Conservation (phyloP, 64 coral and sea anemone species). For the Montipora efflorescens region DNA sequence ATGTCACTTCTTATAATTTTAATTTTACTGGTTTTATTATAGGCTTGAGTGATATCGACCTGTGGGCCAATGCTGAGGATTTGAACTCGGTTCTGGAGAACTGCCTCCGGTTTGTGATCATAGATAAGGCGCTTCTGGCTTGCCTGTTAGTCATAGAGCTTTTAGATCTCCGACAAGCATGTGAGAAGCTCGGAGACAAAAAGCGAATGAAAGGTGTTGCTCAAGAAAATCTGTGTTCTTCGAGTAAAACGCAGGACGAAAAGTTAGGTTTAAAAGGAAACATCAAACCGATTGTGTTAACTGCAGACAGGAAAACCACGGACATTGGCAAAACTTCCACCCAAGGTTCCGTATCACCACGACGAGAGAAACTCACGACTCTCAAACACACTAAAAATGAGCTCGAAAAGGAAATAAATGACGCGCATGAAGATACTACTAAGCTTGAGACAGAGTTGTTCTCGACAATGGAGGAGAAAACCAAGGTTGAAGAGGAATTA, state of each 20-base stretch:
- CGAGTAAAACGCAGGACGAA: not conserved
- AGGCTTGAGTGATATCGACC: constrained; percentile 63
- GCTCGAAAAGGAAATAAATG: constrained; percentile 76
- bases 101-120: constrained; percentile 90
- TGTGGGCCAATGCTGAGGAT: constrained; percentile 77
- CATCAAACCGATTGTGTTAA: not conserved
- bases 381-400: constrained; percentile 51
- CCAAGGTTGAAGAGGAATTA: constrained; percentile 86
- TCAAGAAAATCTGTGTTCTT: not conserved
- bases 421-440: constrained; percentile 82
- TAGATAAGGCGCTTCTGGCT: constrained; percentile 89
- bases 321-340: not conserved
- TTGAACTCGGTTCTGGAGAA: constrained; percentile 77
- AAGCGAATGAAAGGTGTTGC: not conserved
- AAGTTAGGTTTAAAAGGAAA: constrained; percentile 3
- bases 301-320: not conserved
- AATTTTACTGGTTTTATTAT: not conserved
- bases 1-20: not conserved
- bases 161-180: constrained; percentile 59
- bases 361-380: constrained; percentile 16
- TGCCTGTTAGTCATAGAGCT: constrained; percentile 86
- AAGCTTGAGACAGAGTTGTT: constrained; percentile 91
- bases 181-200: constrained; percentile 1
- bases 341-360: constrained; percentile 7
- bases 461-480: constrained; percentile 92